Conservation (phyloP, 2,113 vertebrate species). For the Grammomys dolichurus region DNA sequence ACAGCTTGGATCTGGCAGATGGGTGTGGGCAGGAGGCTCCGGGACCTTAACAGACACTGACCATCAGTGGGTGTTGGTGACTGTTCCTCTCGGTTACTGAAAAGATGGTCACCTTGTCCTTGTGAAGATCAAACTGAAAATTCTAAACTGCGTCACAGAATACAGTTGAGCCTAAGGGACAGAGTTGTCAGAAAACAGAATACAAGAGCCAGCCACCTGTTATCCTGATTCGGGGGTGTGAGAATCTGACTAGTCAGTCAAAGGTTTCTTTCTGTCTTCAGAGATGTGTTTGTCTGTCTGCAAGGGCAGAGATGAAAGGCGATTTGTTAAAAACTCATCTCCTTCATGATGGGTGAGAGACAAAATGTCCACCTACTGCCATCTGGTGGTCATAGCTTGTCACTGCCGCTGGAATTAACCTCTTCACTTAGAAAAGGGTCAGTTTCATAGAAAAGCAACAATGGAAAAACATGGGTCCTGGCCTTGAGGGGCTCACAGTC, state of each 20-base stretch:
- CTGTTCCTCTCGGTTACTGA: constrained; percentile 10
- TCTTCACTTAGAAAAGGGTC: neutral
- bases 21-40: constrained; percentile 56
- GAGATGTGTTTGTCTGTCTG: neutral
- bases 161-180: neutral
- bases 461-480: neutral
- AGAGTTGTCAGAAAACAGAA: constrained; percentile 22
- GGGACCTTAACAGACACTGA: constrained; percentile 38
- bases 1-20: constrained; percentile 32
- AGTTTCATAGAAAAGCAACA: neutral
- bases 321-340: neutral
- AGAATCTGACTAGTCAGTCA: neutral
- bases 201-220: too few species aligned
- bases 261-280: constrained; percentile 19
- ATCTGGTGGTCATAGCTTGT: constrained; percentile 58
- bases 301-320: constrained; percentile 46
- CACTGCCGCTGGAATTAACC: neutral
- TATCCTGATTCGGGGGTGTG: neutral
- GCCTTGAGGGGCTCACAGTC: neutral
- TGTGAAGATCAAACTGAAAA: constrained; percentile 25
- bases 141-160: neutral
- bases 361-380: constrained; percentile 75
- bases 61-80: constrained; percentile 57
- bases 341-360: neutral
- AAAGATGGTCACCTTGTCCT: constrained; percentile 48